phyloP scores from a whole-genome alignment of 2,113 vertebrate species.

The Cricetomys ansorgei region DNA sequence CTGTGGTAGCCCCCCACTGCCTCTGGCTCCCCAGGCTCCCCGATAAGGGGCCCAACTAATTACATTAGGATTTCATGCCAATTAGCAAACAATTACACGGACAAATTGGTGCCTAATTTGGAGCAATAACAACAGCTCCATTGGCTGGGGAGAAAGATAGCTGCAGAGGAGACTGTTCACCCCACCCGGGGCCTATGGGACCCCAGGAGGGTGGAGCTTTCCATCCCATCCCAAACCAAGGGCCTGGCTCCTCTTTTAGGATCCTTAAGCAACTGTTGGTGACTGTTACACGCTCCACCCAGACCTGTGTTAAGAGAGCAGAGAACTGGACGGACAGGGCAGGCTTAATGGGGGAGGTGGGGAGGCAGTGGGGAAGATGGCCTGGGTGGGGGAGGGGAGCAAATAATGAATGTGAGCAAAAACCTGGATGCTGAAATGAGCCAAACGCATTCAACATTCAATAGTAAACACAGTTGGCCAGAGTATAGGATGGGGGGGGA shows the following conservation, averaged over 20 bases:
- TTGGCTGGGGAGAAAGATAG: slow-evolving; percentile 59
- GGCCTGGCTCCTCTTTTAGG: neutral
- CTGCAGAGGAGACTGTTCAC: neutral
- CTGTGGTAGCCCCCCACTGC: slow-evolving; percentile 54
- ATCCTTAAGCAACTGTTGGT: neutral
- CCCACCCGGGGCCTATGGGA: neutral
- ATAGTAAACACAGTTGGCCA: neutral
- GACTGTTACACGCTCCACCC: neutral
- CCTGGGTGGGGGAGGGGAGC: neutral
- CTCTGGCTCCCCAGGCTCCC: slow-evolving; percentile 73
- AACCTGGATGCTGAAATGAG: neutral
- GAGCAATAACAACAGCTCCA: slow-evolving; percentile 70
- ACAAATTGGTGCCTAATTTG: slow-evolving; percentile 80
- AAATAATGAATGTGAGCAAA: neutral
- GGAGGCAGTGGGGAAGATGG: neutral
- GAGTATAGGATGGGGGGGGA: neutral
- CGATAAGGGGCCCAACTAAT: slow-evolving; percentile 78
- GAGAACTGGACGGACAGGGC: neutral
- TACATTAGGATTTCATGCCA: slow-evolving; percentile 83
- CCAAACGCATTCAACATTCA: neutral
- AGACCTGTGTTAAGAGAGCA: neutral
- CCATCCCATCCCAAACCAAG: neutral
- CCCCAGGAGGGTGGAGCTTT: neutral
- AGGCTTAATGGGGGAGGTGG: neutral
- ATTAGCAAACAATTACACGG: slow-evolving; percentile 87